Base-by-base conservation (phyloP, 1,140 invertebrate genomes). In the Papilio machaon region DNA sequence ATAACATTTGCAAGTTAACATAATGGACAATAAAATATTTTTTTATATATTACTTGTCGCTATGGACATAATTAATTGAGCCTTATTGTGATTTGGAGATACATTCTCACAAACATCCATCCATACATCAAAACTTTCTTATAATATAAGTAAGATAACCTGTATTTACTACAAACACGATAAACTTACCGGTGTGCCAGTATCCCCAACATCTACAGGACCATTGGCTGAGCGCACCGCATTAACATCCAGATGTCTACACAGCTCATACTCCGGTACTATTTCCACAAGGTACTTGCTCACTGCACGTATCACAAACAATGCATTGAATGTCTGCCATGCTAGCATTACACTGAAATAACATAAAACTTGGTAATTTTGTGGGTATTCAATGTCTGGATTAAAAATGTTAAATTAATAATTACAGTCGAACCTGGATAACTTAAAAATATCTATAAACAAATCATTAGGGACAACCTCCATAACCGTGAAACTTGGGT, bases 241-340 rank as follows among this genome's bases (percentile, higher is more conserved):
- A 80, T 95, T 90, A 11, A 95, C 95, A 91, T 97, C 97, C 84
- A 97, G 96, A 88, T 98, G 97, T 85, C 96, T 95, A 46, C 97
- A 95, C 82, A 98, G 94, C 83, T 97, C 96, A 83, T 97, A 96
- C 90, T 98, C 97, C 0, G 96, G 96, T 3, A 97, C 95, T 77
- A 96, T 97, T 91, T 98, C 97, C 13, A 99, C 97, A 64, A 99
- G 96, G 93, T 98, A 99, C 93, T 99, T 99, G 79, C 97, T 96
- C 80, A 99, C 96, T 86, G 97, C 97, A 80, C 99, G 96, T 81
- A 99, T 96, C 23, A 99, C 97, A 89, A 99, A 99, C 47, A 99
- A 92, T 0, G 98, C 97, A 95, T 99, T 99, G 91, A 98, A 98
- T 0, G 98, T 97, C 94, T 99, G 99, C 98, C 98, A 99, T 73